Evolutionary conservation across 35 echinoderm and acorn worm species (phyloP).

Genomic region (Hemicentrotus pulcherrimus): DNA sequence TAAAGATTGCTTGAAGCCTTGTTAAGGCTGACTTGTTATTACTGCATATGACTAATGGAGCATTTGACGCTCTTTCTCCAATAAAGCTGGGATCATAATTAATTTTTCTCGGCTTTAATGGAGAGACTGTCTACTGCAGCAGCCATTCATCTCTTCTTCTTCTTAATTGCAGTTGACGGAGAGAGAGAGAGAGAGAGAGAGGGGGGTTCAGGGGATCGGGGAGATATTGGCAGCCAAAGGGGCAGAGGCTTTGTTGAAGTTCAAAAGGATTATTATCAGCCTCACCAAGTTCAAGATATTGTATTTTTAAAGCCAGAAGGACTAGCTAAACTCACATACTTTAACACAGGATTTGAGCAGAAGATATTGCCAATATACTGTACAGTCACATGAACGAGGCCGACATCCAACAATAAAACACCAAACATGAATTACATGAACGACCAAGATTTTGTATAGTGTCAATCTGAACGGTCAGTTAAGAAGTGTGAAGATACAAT

Average conservation of each 20-base stretch:
- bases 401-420: too few species aligned
- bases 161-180: background rate
- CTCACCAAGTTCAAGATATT: background rate
- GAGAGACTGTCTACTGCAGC: background rate
- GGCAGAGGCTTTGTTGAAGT: background rate
- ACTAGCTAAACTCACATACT: too few species aligned
- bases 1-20: background rate
- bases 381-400: too few species aligned
- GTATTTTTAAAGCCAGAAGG: too few species aligned
- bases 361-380: too few species aligned
- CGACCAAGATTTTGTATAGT: too few species aligned
- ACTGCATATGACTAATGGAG: background rate
- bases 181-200: background rate
- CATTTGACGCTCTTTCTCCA: background rate
- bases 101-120: background rate
- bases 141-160: background rate
- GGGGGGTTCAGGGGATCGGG: background rate
- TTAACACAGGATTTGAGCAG: too few species aligned
- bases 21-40: background rate
- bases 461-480: too few species aligned
- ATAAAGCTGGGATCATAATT: constrained; percentile 18
- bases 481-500: too few species aligned
- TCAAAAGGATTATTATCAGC: background rate
- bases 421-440: too few species aligned
- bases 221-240: background rate